These are phyloP conservation scores for Panthera uncia DNA, from an alignment of 2,113 vertebrate genomes.

Conservation along the genomic window DNA sequence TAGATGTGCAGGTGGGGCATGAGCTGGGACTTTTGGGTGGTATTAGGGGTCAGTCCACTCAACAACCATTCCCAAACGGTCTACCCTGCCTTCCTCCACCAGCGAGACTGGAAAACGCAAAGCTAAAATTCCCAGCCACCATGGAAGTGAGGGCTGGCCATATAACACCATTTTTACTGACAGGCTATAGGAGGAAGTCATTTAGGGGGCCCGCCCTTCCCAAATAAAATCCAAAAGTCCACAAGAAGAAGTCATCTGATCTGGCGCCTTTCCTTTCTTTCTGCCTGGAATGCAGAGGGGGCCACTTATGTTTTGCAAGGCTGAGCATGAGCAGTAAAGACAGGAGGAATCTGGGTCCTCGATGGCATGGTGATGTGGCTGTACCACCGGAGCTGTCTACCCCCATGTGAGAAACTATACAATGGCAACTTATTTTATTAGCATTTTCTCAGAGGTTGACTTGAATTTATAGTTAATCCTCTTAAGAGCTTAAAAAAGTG, in stretches of 20 bases:
- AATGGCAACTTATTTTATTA: neutral
- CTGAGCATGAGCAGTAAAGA: neutral
- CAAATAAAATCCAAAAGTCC: neutral
- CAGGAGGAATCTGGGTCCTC: neutral
- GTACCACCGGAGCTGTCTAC: neutral
- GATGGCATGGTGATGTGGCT: neutral
- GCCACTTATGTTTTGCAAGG: fast-evolving
- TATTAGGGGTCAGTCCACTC: neutral
- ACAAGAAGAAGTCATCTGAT: neutral
- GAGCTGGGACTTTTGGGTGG: neutral
- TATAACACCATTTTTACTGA: neutral
- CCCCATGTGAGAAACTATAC: neutral
- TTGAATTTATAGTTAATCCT: neutral
- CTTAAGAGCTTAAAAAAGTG: neutral
- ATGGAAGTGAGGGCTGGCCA: neutral
- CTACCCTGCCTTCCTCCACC: neutral
- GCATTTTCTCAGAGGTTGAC: neutral
- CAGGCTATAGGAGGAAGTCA: neutral
- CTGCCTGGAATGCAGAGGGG: neutral
- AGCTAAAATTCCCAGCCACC: neutral
- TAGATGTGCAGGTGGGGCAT: neutral
- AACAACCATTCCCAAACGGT: fast-evolving
- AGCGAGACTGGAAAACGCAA: neutral
- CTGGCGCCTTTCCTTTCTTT: neutral
- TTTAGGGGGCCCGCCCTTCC: neutral